Percentiles rank a stretch among this genome's conserved stretches.
Evolutionary conservation across 1,140 invertebrate genomes (phyloP).

Genomic region (Tribolium castaneum): DNA sequence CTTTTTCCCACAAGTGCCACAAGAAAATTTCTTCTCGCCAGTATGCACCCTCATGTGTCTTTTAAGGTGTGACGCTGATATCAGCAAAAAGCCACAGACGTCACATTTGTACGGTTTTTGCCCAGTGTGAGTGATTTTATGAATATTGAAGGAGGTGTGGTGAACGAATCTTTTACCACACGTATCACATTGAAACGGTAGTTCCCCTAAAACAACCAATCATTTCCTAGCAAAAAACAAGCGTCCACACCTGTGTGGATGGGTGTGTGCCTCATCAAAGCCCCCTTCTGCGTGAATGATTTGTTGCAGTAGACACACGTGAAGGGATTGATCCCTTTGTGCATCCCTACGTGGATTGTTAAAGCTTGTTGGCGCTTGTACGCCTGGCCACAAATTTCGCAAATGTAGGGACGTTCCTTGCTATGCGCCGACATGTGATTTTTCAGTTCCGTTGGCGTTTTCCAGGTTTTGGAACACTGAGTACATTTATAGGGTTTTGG

Average conservation of each 20-base stretch:
- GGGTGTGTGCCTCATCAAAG: constrained; percentile 73
- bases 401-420: constrained; percentile 65
- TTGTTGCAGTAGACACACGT: constrained; percentile 82
- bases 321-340: constrained; percentile 77
- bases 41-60: constrained; percentile 76
- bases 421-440: constrained; percentile 65
- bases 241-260: constrained; percentile 72
- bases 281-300: constrained; percentile 77
- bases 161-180: constrained; percentile 78
- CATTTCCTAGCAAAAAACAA: too few species aligned
- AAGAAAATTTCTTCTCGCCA: constrained; percentile 75
- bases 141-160: constrained; percentile 77
- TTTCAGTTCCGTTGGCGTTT: constrained; percentile 59
- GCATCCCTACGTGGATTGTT: constrained; percentile 74
- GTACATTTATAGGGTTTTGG: not conserved
- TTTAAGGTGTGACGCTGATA: constrained; percentile 74
- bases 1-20: constrained; percentile 72
- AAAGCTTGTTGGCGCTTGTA: constrained; percentile 75
- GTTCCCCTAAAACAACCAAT: constrained; percentile 47
- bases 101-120: constrained; percentile 72
- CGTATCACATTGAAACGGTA: constrained; percentile 69
- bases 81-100: constrained; percentile 70
- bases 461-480: constrained; percentile 25
- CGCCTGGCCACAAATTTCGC: constrained; percentile 73
- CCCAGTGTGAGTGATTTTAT: constrained; percentile 72